Evolutionary conservation across 2,113 vertebrate species (phyloP).

Genomic region (Gasterosteus aculeatus): DNA sequence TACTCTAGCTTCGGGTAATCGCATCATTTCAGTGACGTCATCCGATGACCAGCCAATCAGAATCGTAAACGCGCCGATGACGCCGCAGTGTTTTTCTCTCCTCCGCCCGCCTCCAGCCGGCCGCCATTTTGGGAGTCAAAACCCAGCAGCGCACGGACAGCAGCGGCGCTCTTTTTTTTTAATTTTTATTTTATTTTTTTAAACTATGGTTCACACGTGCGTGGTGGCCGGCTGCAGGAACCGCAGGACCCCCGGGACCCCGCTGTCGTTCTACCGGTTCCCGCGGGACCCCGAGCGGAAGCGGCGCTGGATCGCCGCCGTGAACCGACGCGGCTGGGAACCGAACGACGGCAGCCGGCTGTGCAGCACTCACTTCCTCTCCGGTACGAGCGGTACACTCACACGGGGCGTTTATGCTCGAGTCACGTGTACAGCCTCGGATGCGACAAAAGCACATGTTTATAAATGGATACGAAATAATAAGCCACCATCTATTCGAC

Average conservation of each 20-base stretch:
- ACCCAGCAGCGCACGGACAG: background rate
- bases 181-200: constrained; percentile 26
- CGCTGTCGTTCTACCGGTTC: constrained; percentile 81
- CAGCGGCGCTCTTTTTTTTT: constrained; percentile 32
- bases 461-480: background rate
- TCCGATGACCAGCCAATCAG: constrained; percentile 43
- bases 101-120: background rate
- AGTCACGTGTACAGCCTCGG: background rate
- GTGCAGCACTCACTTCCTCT: constrained; percentile 82
- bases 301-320: constrained; percentile 81
- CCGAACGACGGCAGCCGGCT: constrained; percentile 81
- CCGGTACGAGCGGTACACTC: constrained; percentile 59
- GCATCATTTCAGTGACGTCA: constrained; percentile 54
- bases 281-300: constrained; percentile 81
- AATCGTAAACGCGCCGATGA: constrained; percentile 29
- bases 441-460: background rate
- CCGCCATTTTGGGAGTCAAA: constrained; percentile 85
- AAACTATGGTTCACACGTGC: constrained; percentile 81
- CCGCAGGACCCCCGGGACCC: constrained; percentile 77
- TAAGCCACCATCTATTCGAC: background rate
- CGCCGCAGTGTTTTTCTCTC: background rate
- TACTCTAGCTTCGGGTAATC: too few species aligned
- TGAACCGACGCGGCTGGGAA: constrained; percentile 81
- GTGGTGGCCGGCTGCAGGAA: constrained; percentile 82
- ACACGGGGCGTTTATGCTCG: too few species aligned